Conservation (phyloP, 2,888 invertebrate genomes). For the Scaptomyza reducta region DNA sequence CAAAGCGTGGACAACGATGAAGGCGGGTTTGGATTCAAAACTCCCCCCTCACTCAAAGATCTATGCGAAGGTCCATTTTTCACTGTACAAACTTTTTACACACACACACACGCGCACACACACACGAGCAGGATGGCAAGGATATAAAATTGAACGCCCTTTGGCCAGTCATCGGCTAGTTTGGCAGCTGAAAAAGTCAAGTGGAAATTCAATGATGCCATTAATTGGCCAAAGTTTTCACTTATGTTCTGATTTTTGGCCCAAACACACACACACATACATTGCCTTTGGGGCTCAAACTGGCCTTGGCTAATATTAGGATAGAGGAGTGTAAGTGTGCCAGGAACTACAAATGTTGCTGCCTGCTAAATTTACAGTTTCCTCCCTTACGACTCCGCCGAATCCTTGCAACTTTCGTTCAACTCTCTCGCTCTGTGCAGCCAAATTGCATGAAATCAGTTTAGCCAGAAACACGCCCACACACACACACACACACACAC, state of each 20-base stretch:
- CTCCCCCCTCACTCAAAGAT: slow-evolving; percentile 41
- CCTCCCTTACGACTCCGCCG: neutral
- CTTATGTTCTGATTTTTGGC: slow-evolving; percentile 78
- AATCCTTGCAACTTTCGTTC: slow-evolving; percentile 59
- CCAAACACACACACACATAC: slow-evolving; percentile 22
- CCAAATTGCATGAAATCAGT: slow-evolving; percentile 77
- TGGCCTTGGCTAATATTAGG: slow-evolving; percentile 57
- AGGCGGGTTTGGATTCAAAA: neutral
- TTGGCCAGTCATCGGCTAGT: slow-evolving; percentile 79
- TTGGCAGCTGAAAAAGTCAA: slow-evolving; percentile 79
- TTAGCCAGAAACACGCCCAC: slow-evolving; percentile 54
- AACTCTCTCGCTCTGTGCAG: slow-evolving; percentile 66
- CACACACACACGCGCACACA: slow-evolving; percentile 19
- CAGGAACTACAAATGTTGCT: slow-evolving; percentile 76
- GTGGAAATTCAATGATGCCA: slow-evolving; percentile 82
- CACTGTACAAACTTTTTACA: slow-evolving; percentile 73
- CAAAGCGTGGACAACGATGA: slow-evolving; percentile 34
- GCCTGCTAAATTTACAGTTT: slow-evolving; percentile 73
- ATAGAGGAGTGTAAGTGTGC: slow-evolving; percentile 57
- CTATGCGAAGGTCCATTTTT: slow-evolving; percentile 74
- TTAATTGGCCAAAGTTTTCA: slow-evolving; percentile 81
- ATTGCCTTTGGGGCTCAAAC: neutral
- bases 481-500: slow-evolving; percentile 2
- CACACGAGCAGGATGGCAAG: slow-evolving; percentile 17
- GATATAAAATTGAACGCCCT: slow-evolving; percentile 78